phyloP scores from a whole-genome alignment of 23 tunicate genomes.

The Trididemnum miniatum region DNA sequence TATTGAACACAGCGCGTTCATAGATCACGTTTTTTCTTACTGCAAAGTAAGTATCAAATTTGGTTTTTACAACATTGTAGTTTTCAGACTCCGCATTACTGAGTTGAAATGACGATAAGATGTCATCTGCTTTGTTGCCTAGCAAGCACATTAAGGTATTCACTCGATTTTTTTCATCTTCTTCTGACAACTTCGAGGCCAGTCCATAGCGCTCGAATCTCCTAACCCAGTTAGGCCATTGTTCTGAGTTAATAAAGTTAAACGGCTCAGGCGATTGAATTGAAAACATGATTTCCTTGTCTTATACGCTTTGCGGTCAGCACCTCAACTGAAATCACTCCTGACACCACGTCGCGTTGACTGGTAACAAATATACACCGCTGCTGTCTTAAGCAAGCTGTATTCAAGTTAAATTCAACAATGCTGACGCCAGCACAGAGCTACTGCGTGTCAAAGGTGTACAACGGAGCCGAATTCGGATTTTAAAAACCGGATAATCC shows the following conservation, averaged over 20 bases:
- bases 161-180: background rate
- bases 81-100: background rate
- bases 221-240: background rate
- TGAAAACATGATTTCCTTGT: too few relatives aligned
- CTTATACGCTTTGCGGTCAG: too few relatives aligned
- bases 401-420: too few relatives aligned
- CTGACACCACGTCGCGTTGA: too few relatives aligned
- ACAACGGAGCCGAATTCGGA: too few relatives aligned
- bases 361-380: too few relatives aligned
- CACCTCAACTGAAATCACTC: too few relatives aligned
- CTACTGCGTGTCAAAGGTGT: too few relatives aligned
- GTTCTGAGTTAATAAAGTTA: background rate
- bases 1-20: background rate
- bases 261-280: background rate
- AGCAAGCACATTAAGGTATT: background rate
- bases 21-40: background rate
- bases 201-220: background rate
- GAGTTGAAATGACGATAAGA: background rate
- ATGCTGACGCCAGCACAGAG: too few relatives aligned
- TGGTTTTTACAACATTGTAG: background rate
- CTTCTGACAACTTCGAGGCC: background rate
- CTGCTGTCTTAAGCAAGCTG: too few relatives aligned
- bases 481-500: too few relatives aligned
- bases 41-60: background rate
- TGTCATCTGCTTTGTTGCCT: constrained; percentile 4